Conservation (phyloP, 2,797 vertebrate genomes). For the Octomys mimax region DNA sequence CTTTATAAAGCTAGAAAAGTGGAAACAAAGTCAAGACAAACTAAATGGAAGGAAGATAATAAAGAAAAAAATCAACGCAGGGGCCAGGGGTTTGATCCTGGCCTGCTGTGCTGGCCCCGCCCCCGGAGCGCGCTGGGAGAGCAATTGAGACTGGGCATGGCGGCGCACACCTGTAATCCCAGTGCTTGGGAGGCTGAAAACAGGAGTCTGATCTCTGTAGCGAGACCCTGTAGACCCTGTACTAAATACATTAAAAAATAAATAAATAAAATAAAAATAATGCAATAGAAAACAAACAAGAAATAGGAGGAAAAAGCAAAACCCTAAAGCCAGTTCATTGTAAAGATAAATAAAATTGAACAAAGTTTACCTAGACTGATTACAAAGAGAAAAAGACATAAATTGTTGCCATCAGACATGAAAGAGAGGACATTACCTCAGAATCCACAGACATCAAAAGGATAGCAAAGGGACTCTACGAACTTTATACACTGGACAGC, state of each 20-base stretch:
- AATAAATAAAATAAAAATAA: neutral
- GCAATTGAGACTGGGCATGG: no score
- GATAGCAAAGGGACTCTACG: neutral
- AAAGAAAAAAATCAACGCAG: neutral
- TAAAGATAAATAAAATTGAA: constrained; percentile 2
- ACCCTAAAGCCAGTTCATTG: neutral
- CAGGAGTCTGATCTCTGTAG: no score
- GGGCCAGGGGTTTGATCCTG: no score
- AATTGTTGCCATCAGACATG: constrained; percentile 14
- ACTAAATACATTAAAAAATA: no score
- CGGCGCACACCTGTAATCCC: no score
- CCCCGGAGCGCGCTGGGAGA: no score
- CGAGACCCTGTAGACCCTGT: no score
- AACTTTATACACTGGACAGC: constrained; percentile 10
- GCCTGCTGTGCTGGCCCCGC: no score
- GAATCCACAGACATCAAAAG: constrained; percentile 24
- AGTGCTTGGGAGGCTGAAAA: no score
- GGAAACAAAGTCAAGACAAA: constrained; percentile 29
- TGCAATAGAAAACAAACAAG: neutral
- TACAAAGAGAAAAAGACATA: neutral
- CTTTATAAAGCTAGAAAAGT: constrained; percentile 58
- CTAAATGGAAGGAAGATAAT: constrained; percentile 29
- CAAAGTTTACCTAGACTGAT: neutral
- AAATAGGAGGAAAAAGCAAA: neutral
- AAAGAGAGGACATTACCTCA: neutral